Evolutionary conservation across 92 coral and sea anemone genomes (phyloP).

Genomic region (Desmophyllum pertusum): DNA sequence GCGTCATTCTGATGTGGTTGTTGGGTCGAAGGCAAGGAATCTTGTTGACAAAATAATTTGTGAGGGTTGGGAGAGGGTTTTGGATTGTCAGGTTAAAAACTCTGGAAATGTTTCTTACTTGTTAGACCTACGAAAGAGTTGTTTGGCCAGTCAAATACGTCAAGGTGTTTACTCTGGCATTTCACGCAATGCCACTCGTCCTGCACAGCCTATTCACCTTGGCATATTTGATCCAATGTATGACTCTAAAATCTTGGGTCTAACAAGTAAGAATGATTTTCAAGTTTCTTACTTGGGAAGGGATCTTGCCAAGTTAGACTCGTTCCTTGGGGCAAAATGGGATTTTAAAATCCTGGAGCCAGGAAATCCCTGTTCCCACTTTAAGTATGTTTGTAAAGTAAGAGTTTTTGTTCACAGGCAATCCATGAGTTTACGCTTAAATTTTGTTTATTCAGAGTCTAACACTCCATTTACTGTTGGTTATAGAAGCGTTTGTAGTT

Average conservation of each 20-base stretch:
- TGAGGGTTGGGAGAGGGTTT: conserved; percentile 27
- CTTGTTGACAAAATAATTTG: conserved; percentile 11
- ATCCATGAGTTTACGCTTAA: conserved; percentile 5
- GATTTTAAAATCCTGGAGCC: conserved; percentile 30
- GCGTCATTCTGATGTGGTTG: background rate
- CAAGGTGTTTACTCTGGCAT: conserved; percentile 18
- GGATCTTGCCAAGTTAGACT: conserved; percentile 13
- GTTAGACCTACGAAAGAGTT: conserved; percentile 21
- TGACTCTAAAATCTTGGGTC: conserved; percentile 13
- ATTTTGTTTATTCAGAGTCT: conserved; percentile 27
- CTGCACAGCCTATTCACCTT: conserved; percentile 28
- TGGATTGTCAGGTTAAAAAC: background rate
- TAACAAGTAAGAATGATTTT: background rate
- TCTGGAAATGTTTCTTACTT: conserved; percentile 4
- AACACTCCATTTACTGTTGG: background rate
- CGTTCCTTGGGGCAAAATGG: conserved; percentile 5
- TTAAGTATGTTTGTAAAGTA: conserved; percentile 22
- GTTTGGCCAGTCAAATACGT: conserved; percentile 22
- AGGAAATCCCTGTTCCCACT: conserved; percentile 22
- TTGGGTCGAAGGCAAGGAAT: conserved; percentile 1
- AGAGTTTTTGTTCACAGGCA: conserved; percentile 21
- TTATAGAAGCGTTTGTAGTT: conserved; percentile 3
- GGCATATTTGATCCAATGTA: background rate
- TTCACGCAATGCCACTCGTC: conserved; percentile 25
- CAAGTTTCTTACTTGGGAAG: background rate